Base-by-base conservation (phyloP, 2,888 invertebrate species). In the Cheilosia pagana region DNA sequence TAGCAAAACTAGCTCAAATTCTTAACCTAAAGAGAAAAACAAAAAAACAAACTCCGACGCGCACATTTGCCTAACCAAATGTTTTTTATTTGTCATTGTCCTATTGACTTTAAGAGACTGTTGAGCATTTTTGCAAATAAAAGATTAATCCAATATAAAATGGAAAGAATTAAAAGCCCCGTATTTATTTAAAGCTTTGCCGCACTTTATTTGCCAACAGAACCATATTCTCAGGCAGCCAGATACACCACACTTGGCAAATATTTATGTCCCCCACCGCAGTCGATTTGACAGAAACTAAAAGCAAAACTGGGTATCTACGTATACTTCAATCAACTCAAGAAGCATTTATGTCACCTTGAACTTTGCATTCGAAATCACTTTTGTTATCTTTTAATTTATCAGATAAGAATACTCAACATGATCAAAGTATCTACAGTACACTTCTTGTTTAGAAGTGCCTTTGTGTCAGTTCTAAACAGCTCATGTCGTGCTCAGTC, bases 281-380 rank as follows among this genome's bases (percentile, higher is more conserved):
- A 68, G 12, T 70, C 48, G 63, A 63, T 60, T 68, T 19, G 7
- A 21, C 19, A 43, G 7, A 35, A 57, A 57, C 14, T 35, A 59
- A 21, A 21, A 62, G 31, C 6, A 48, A 31, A 16, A 1, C 14
- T 60, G n/a, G 23, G 50, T 60, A 59, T 53, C 41, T 67, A 1
- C 35, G 19, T 48, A n/a, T 16, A n/a, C n/a, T 12, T 39, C 48
- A 57, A 12, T 25, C n/a, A n/a, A 4, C 19, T 63, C 14, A 65
- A 10, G 16, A 50, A 48, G 48, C 60, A 68, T 39, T 68, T 53
- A 70, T 35, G 39, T 68, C 31, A n/a, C 68, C 43, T 53, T 75
- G 63, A 75, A 75, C 67, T 74, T 81, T 74, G 60, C 28, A 60
- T 50, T 55, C 35, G 8, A 55, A 76, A 43, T 28, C 39, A 21